Base-by-base conservation (phyloP, 2,888 invertebrate genomes). In the Timema podura region DNA sequence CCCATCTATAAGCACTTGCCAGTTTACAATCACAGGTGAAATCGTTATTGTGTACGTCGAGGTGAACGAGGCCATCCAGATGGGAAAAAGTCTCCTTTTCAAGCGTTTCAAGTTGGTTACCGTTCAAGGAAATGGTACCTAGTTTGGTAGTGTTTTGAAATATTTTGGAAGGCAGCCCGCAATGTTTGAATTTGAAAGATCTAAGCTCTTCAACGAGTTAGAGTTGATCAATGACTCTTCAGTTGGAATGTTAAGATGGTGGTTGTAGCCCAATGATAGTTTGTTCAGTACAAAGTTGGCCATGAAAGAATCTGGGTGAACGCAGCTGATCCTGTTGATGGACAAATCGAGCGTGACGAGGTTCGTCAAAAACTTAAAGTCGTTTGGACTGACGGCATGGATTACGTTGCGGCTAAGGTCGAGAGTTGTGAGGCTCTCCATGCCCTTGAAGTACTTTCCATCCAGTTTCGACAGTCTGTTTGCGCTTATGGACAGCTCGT, bases 261-360 rank as follows among this genome's bases (percentile, higher is more conserved):
- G 9, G 10, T 61, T 61, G 30, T 13, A 11, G 5, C 45, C 61
- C 61, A 61, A 45, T 6, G 11, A 44, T 10, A 61, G 9, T 6
- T 30, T 30, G 11, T 44, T 6, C 30, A 61, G 44, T 45, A 30
- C 45, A 10, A 1, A 44, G 61, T 61, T 61, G 30, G 30, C 44
- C 9, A 61, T 6, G 61, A 61, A 61, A 13, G 61, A 61, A 11
- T 61, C 61, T 15, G 61, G 61, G 61, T 61, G 61, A 13, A 61
- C 45, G 61, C 61, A 61, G 16, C 61, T 30, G 10, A 61, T 10
- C 9, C 44, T 30, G 44, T 61, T 61, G 3, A 30, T 45, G 9
- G 61, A 30, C 2, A 61, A 45, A 44, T 30, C 30, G 44, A 61
- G n/a, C 10, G 44, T 61, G 11, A 61, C 61, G 2, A 61, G 61